A percentile compares a stretch with the other conserved stretches of the same genome.
phyloP scores from a whole-genome alignment of 2,888 invertebrate genomes.

The Creontiades dilutus region DNA sequence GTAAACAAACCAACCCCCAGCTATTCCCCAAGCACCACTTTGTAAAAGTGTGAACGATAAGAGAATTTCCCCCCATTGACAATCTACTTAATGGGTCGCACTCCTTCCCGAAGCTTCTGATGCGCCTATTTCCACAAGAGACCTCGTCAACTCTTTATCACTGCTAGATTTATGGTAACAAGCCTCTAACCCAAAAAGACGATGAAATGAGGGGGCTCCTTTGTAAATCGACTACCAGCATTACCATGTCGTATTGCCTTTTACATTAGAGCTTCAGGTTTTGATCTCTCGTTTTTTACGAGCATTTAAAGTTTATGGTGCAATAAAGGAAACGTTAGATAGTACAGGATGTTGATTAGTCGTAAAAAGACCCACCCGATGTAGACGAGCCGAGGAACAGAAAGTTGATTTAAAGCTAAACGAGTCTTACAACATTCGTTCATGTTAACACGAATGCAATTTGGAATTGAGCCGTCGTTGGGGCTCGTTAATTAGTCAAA shows the following conservation, averaged over 20 bases:
- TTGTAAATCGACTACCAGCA: slow-evolving; percentile 11
- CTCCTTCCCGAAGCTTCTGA: neutral
- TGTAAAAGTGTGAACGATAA: slow-evolving; percentile 6
- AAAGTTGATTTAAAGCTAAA: no score
- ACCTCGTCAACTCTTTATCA: slow-evolving; percentile 15
- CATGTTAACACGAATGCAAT: no score
- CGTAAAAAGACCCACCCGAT: neutral
- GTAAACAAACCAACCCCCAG: neutral
- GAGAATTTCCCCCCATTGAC: neutral
- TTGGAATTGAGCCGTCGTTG: no score
- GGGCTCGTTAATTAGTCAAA: no score
- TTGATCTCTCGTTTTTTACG: slow-evolving; percentile 12
- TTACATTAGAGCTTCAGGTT: slow-evolving; percentile 25
- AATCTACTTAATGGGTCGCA: neutral
- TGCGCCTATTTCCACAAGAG: neutral
- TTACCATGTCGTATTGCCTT: slow-evolving; percentile 35
- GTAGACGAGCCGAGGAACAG: neutral
- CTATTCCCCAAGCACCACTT: neutral
- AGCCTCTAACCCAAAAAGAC: neutral
- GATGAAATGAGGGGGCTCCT: neutral
- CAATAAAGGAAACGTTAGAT: neutral
- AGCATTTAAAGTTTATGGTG: neutral
- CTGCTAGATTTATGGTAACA: slow-evolving; percentile 39
- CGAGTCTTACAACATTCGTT: no score
- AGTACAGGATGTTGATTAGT: slow-evolving; percentile 30